phyloP scores from a whole-genome alignment of 2,113 vertebrate genomes.

The Colius striatus region DNA sequence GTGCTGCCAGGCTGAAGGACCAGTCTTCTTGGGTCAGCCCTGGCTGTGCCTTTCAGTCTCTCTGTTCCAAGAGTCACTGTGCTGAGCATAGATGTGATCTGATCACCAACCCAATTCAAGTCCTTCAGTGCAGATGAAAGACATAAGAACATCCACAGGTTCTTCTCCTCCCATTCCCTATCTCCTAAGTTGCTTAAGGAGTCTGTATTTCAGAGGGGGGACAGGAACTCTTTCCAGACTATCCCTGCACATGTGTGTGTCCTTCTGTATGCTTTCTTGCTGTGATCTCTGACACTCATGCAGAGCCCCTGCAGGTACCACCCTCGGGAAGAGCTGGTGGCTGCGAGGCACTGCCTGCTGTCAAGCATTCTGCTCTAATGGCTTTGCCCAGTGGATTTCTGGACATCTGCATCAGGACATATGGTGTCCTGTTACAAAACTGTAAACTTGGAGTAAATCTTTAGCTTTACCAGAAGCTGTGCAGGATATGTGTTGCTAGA shows the following conservation, averaged over 20 bases:
- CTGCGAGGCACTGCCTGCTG: background rate
- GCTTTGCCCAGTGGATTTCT: constrained; percentile 26
- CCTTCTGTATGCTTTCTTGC: background rate
- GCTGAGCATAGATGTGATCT: background rate
- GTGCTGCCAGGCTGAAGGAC: background rate
- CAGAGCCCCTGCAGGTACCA: background rate
- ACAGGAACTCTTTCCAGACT: background rate
- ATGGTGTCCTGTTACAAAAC: background rate
- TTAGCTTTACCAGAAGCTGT: constrained; percentile 19
- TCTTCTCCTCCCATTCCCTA: background rate
- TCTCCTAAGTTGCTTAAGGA: background rate
- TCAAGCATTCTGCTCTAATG: background rate
- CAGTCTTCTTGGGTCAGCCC: background rate
- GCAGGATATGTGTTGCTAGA: background rate
- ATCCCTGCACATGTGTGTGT: background rate
- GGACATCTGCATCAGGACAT: background rate
- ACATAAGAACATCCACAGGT: background rate
- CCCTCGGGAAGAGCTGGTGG: background rate
- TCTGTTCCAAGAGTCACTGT: background rate
- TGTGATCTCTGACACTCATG: background rate
- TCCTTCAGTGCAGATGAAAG: background rate
- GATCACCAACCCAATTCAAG: background rate
- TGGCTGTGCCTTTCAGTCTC: background rate
- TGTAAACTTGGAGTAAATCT: constrained; percentile 15
- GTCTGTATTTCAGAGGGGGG: background rate